phyloP scores from a whole-genome alignment of 2,888 invertebrate genomes.

The Drosophila quinaria region DNA sequence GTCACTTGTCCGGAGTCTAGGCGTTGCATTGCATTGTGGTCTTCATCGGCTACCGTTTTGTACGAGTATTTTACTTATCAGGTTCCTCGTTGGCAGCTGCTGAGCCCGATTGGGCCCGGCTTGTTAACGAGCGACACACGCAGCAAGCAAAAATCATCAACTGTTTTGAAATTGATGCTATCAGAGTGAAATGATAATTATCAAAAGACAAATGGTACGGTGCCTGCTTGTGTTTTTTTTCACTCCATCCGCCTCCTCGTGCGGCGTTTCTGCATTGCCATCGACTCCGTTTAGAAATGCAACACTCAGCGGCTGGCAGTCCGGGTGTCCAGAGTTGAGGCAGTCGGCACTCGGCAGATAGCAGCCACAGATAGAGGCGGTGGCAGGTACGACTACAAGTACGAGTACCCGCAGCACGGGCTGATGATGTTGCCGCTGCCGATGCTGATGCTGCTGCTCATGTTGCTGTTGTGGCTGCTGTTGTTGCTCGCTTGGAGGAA shows the following conservation, averaged over 20 bases:
- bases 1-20: slow-evolving; percentile 35
- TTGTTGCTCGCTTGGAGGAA: slow-evolving; percentile 58
- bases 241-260: slow-evolving; percentile 9
- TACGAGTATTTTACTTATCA: slow-evolving; percentile 71
- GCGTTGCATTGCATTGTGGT: slow-evolving; percentile 16
- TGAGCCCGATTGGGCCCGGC: slow-evolving; percentile 26
- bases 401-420: slow-evolving; percentile 21
- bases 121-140: slow-evolving; percentile 79
- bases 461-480: slow-evolving; percentile 7
- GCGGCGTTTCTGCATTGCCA: slow-evolving; percentile 39
- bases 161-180: slow-evolving; percentile 77
- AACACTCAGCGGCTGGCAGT: slow-evolving; percentile 71
- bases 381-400: slow-evolving; percentile 32
- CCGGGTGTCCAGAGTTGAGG: slow-evolving; percentile 32
- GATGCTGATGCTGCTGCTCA: slow-evolving; percentile 3
- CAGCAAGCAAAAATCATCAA: slow-evolving; percentile 74
- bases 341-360: slow-evolving; percentile 36
- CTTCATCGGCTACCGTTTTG: slow-evolving; percentile 68
- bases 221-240: slow-evolving; percentile 32
- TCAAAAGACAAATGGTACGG: slow-evolving; percentile 75
- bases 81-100: slow-evolving; percentile 49
- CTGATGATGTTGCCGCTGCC: slow-evolving; percentile 5
- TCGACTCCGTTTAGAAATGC: slow-evolving; percentile 65
- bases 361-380: slow-evolving; percentile 56
- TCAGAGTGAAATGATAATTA: slow-evolving; percentile 77